phyloP scores from a whole-genome alignment of 1,140 invertebrate species.

The Helicoverpa zea region DNA sequence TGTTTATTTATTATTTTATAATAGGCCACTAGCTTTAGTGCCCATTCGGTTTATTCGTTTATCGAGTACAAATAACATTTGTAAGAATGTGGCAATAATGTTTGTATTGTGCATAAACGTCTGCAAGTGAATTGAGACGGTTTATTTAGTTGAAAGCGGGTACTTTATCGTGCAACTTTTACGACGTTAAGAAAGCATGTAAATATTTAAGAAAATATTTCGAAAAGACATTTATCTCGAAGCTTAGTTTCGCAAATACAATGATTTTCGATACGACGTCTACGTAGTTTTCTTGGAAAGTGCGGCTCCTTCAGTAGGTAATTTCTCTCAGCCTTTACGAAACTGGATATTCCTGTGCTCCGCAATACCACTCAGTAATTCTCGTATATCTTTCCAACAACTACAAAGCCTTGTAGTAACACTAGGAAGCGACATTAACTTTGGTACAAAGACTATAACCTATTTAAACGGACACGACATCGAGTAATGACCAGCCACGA shows the following conservation, averaged over 20 bases:
- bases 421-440: background rate
- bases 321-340: background rate
- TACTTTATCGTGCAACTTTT: background rate
- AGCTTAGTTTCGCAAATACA: background rate
- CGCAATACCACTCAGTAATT: background rate
- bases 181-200: background rate
- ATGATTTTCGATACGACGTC: too few relatives aligned
- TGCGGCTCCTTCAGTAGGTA: too few relatives aligned
- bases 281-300: too few relatives aligned
- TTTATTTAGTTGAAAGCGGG: constrained; percentile 11
- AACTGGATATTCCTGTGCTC: background rate
- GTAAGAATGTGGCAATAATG: background rate
- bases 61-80: constrained; percentile 15
- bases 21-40: constrained; percentile 22
- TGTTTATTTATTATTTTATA: constrained; percentile 39
- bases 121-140: constrained; percentile 1
- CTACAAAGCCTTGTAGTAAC: background rate
- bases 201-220: background rate
- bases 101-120: background rate
- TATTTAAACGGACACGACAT: background rate
- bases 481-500: background rate
- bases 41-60: background rate
- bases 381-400: background rate
- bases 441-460: background rate
- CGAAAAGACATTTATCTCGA: background rate